These are phyloP conservation scores for Zeuzera pyrina DNA, from an alignment of 2,888 invertebrate species.

Conservation along the genomic window DNA sequence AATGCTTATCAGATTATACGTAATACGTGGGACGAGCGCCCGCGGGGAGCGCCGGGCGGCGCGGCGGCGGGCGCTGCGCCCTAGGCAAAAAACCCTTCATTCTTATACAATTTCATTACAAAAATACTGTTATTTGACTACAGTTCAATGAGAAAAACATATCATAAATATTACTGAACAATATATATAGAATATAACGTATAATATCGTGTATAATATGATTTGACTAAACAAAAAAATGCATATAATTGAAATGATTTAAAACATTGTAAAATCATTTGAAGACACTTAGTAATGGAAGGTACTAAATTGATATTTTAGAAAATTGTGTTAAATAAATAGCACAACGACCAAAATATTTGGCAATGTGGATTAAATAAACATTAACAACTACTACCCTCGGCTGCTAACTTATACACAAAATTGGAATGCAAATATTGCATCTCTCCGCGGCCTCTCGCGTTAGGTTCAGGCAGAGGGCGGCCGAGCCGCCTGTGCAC, in stretches of 20 bases:
- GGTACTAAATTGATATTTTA: slow-evolving; percentile 65
- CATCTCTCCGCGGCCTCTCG: slow-evolving; percentile 61
- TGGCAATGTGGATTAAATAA: slow-evolving; percentile 65
- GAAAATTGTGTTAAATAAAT: slow-evolving; percentile 57
- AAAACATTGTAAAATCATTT: slow-evolving; percentile 62
- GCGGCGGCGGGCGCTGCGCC: slow-evolving; percentile 20
- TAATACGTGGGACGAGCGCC: slow-evolving; percentile 41
- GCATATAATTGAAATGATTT: slow-evolving; percentile 69
- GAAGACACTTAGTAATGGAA: slow-evolving; percentile 63
- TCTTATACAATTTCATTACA: slow-evolving; percentile 70
- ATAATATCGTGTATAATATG: slow-evolving; percentile 61
- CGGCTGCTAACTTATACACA: slow-evolving; percentile 62
- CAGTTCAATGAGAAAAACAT: slow-evolving; percentile 67
- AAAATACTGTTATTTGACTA: slow-evolving; percentile 76
- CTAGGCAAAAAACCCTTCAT: slow-evolving; percentile 58
- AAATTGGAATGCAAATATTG: slow-evolving; percentile 73
- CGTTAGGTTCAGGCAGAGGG: slow-evolving; percentile 14
- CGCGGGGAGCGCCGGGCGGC: slow-evolving; percentile 8
- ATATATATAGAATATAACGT: slow-evolving; percentile 60
- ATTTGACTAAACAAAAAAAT: slow-evolving; percentile 72
- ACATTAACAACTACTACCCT: slow-evolving; percentile 58
- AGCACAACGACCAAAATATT: slow-evolving; percentile 70
- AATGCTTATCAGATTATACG: slow-evolving; percentile 72
- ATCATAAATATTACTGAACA: slow-evolving; percentile 55
- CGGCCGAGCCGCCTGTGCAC: slow-evolving; percentile 18